Evolutionary conservation across 2,888 invertebrate genomes (phyloP).

Genomic region (Dryobotodes eremita): DNA sequence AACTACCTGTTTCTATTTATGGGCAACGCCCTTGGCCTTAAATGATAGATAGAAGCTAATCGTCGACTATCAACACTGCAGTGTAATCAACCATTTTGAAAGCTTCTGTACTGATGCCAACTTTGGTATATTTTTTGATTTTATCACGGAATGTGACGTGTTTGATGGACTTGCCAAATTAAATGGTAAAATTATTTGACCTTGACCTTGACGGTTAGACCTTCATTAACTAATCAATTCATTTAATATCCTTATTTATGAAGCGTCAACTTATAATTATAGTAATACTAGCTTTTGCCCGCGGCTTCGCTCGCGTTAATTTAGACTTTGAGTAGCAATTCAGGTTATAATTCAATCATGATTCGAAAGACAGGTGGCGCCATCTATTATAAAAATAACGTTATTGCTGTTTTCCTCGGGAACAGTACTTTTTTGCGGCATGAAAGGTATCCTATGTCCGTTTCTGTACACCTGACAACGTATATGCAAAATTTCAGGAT

Average conservation of each 20-base stretch:
- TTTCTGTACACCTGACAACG: no score
- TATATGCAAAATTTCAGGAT: no score
- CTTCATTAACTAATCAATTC: background rate
- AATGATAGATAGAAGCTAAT: conserved; percentile 30
- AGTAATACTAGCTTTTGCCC: no score
- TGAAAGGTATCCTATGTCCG: no score
- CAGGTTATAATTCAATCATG: no score
- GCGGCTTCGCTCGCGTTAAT: no score
- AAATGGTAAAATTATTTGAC: conserved; percentile 4
- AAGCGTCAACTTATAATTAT: background rate
- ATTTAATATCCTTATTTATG: background rate
- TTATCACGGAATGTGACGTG: background rate
- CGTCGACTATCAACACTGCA: conserved; percentile 37
- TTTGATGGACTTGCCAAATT: background rate
- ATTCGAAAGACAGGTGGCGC: no score
- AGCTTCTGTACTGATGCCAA: conserved; percentile 15
- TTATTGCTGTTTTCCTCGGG: no score
- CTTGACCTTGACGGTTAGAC: conserved; percentile 16
- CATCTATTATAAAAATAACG: no score
- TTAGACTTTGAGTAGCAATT: no score
- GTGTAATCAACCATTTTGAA: conserved; percentile 45
- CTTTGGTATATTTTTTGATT: conserved; percentile 10
- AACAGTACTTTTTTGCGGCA: no score
- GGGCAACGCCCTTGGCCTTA: conserved; percentile 43
- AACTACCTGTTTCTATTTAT: conserved; percentile 29